These are phyloP conservation scores for Papilio protenor DNA, from an alignment of 2,888 invertebrate genomes.

Conservation along the genomic window DNA sequence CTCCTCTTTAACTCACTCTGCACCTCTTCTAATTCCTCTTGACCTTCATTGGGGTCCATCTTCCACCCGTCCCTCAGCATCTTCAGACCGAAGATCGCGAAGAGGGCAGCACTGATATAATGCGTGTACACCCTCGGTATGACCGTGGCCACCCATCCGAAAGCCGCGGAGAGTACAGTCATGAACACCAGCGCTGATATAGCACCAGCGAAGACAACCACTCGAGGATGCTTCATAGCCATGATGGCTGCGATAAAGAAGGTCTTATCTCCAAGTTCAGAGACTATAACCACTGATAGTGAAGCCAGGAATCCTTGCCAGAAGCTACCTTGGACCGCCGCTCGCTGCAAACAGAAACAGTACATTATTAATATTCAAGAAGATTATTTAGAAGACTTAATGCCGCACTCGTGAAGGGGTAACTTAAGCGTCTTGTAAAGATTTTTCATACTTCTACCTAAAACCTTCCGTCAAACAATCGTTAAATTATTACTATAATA, in stretches of 20 bases:
- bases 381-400: not conserved
- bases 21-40: slow-evolving; percentile 98
- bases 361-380: not conserved
- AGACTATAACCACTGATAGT: slow-evolving; percentile 97
- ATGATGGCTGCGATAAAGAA: slow-evolving; percentile 99
- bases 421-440: not conserved
- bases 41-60: slow-evolving; percentile 96
- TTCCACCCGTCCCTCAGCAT: slow-evolving; percentile 98
- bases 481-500: too few species aligned
- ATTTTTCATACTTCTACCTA: too few species aligned
- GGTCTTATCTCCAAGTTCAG: slow-evolving; percentile 99
- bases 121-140: slow-evolving; percentile 97
- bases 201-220: slow-evolving; percentile 96
- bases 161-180: slow-evolving; percentile 97
- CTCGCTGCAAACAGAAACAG: slow-evolving; percentile 63
- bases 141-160: slow-evolving; percentile 96
- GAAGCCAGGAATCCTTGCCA: slow-evolving; percentile 97
- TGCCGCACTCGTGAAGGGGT: not conserved
- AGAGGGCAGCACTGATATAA: slow-evolving; percentile 96
- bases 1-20: slow-evolving; percentile 96
- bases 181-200: slow-evolving; percentile 96
- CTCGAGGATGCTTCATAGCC: slow-evolving; percentile 98
- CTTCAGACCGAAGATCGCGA: slow-evolving; percentile 98
- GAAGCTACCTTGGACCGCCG: slow-evolving; percentile 88
- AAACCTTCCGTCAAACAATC: too few species aligned